Percentiles rank a stretch among this genome's conserved stretches.
These are phyloP conservation scores for Cossypha caffra DNA, from an alignment of 2,797 vertebrate genomes.

Conservation along the genomic window DNA sequence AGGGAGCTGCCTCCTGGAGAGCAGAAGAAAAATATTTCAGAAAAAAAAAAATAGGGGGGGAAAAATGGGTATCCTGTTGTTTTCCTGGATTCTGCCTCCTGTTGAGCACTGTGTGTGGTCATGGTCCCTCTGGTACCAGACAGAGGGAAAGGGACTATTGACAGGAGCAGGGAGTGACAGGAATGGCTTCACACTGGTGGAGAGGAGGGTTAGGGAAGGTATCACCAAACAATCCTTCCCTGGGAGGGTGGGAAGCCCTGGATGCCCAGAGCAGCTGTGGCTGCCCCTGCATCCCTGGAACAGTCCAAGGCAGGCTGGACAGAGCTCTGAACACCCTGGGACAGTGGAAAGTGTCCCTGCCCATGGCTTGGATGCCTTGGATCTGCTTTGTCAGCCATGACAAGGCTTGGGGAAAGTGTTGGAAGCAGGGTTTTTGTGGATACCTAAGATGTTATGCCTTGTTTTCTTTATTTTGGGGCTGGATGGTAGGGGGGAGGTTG, in stretches of 20 bases:
- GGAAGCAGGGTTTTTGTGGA: not conserved
- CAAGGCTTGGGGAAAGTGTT: not conserved
- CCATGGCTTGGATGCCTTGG: not conserved
- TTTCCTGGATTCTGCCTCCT: not conserved
- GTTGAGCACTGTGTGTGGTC: not conserved
- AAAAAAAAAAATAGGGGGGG: accelerated
- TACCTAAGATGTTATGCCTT: not conserved
- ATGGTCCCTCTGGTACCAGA: not conserved
- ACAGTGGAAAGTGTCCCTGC: not conserved
- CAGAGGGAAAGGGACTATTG: not conserved
- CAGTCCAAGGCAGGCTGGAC: not conserved
- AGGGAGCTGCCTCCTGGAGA: not conserved
- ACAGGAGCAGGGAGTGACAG: not conserved
- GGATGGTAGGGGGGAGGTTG: not conserved
- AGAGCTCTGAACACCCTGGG: not conserved
- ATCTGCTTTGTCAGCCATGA: not conserved
- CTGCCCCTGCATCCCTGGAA: not conserved
- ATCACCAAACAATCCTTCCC: not conserved
- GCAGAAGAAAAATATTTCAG: not conserved
- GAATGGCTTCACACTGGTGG: not conserved
- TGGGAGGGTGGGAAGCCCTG: not conserved
- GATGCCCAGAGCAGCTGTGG: not conserved
- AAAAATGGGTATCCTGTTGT: not conserved
- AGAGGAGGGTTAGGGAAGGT: not conserved
- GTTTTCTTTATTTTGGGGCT: not conserved